phyloP scores from a whole-genome alignment of 2,113 vertebrate species.

The Cyrtonyx montezumae region DNA sequence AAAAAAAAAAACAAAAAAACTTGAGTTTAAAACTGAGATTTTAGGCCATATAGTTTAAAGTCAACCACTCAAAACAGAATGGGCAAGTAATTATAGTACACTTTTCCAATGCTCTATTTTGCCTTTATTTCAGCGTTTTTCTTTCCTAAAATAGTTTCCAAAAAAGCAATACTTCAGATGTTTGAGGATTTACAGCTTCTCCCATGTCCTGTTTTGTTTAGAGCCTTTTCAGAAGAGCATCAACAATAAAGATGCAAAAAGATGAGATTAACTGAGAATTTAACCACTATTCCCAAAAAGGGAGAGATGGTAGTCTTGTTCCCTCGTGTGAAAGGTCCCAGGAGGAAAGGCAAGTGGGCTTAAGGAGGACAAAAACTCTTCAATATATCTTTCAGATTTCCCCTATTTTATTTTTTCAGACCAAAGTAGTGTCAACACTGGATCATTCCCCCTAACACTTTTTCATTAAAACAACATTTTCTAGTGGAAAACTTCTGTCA shows the following conservation, averaged over 20 bases:
- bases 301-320: neutral
- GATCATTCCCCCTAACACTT: neutral
- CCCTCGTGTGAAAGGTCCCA: slow-evolving; percentile 13
- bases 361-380: neutral
- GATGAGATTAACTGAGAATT: neutral
- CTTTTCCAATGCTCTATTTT: neutral
- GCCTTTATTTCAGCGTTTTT: slow-evolving; percentile 2
- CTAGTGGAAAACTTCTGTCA: slow-evolving; percentile 1
- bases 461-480: slow-evolving; percentile 2
- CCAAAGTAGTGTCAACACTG: neutral
- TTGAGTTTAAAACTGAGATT: neutral
- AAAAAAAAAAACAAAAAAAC: neutral
- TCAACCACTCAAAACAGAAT: neutral
- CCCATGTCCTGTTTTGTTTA: slow-evolving; percentile 37
- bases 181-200: slow-evolving; percentile 1
- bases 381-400: neutral
- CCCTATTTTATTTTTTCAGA: neutral
- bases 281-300: slow-evolving; percentile 13
- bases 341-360: neutral
- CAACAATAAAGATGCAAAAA: neutral
- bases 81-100: neutral
- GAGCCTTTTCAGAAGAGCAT: neutral
- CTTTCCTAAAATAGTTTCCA: neutral
- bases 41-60: neutral
- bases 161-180: neutral